These are phyloP conservation scores for Perognathus longimembris DNA, from an alignment of 2,113 vertebrate species.

Conservation along the genomic window DNA sequence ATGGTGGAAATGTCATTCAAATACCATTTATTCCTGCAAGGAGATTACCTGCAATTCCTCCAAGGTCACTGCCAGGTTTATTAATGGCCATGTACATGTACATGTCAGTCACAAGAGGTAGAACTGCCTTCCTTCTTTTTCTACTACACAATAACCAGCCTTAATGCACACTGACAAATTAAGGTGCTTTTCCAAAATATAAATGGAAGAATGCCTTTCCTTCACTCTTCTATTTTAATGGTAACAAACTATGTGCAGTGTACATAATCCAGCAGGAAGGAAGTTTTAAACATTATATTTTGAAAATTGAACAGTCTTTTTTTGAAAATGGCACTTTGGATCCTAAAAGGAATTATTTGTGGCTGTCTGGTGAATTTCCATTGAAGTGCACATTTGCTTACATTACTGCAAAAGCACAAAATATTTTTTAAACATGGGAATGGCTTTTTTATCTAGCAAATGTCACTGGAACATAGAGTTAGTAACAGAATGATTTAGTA, in stretches of 20 bases:
- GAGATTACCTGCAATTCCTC: constrained; percentile 60
- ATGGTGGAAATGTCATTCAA: constrained; percentile 67
- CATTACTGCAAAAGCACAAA: constrained; percentile 56
- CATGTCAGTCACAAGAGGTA: constrained; percentile 68
- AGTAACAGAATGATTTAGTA: constrained; percentile 67
- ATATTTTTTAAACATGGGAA: constrained; percentile 61
- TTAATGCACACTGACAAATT: constrained; percentile 73
- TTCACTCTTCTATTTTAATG: constrained; percentile 67
- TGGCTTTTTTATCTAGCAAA: constrained; percentile 69
- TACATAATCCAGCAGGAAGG: constrained; percentile 62
- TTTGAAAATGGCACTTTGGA: constrained; percentile 59
- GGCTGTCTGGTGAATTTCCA: constrained; percentile 45
- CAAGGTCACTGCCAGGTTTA: constrained; percentile 79
- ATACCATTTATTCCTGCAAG: constrained; percentile 67
- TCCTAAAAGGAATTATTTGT: constrained; percentile 61
- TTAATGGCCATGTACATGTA: constrained; percentile 67
- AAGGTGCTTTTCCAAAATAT: constrained; percentile 71
- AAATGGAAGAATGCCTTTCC: constrained; percentile 68
- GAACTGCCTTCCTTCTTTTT: constrained; percentile 63
- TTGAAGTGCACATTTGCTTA: constrained; percentile 65
- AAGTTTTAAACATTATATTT: constrained; percentile 66
- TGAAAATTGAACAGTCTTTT: constrained; percentile 65
- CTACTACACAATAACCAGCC: constrained; percentile 47
- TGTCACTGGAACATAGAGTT: constrained; percentile 64
- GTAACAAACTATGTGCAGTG: constrained; percentile 64